Evolutionary conservation across 1,140 invertebrate genomes (phyloP), one percentile per base, ranked within the genome.

Genomic region (Drosophila sproati): DNA sequence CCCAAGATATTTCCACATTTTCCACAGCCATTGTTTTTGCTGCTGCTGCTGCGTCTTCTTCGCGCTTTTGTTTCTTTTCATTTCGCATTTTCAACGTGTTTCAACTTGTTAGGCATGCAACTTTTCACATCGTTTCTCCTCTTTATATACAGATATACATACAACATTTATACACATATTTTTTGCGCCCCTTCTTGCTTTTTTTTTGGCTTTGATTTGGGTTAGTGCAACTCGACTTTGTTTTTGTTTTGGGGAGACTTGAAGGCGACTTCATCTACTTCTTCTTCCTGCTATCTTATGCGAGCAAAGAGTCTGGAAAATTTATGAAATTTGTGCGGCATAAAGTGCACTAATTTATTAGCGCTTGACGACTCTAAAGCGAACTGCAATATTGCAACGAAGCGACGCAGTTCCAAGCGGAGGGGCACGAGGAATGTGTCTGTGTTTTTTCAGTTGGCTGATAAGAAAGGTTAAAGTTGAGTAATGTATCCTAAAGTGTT

Each of bases 1-100:
- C 85, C 85, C 85, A 88, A 89, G 85, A 88, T 77, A 78, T 88
- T 88, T 89, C 83, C 77, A 88, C 85, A 88, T 89, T 88, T 88
- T 89, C 85, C 83, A 64, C 39, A 78, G 75, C 75, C 83, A 87
- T 87, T 87, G 83, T 87, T 87, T 71, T 77, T 79, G 78, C 43
- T 79, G 51, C 64, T 60, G 37, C 31, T 61, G 60, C 75, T 78
- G 62, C 60, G 68, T 67, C 73, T 74, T 69, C 61, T 82, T 70
- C 60, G 37, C 43, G 51, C 41, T 64, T 56, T 51, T 52, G 50
- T 51, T 67, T 48, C 57, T 45, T 70, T 54, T 43, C 70, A 31
- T 32, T 63, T 83, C 61, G 81, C 81, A 64, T 82, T 82, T 86
- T 69, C 61, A 82, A 63, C 73, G 85, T 87, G 85, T 80, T 83